Base-by-base conservation (phyloP, 1,140 invertebrate genomes). In the Lordiphosa clarofinis region DNA sequence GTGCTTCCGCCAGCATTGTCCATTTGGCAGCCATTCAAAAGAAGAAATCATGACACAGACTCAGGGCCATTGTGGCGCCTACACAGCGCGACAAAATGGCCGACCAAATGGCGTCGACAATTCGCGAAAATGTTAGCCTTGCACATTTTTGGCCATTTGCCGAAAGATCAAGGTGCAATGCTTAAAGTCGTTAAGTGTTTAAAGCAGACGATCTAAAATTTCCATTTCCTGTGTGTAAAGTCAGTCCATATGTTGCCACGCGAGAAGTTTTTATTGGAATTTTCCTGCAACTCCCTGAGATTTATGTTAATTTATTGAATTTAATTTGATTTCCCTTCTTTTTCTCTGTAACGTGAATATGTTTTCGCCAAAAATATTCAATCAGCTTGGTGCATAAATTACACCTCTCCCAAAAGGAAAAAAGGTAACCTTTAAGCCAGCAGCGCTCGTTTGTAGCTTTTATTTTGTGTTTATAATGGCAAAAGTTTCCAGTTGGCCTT, bases 271-370 rank as follows among this genome's bases (percentile, higher is more conserved):
- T 19, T 79, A 81, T 82, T 56, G 55, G 33, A 54, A 81, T 76
- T 81, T 79, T 65, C 75, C 81, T 74, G 56, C 28, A 62, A 52
- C 58, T 68, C 52, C 48, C 56, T 11, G 40, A 84, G 76, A 82
- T 82, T 82, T 82, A 84, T 82, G 72, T 76, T 76, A 82, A 82
- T 82, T 84, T 76, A 82, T 82, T 69, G 78, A 76, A 76, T 76
- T 84, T 84, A 67, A 73, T 72, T 75, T 72, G 71, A 75, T 75
- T 67, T 64, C 52, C 21, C 56, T 21, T 56, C 56, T 21, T 56
- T 59, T 31, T 53, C 53, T 52, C 66, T 57, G 46, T 42, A 54
- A 50, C 63, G 28, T 2, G 28, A 53, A 74, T 74, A 56, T 66
- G 53, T 48, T 53, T 50, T 40, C 55, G 21, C 21, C 39, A 33